Percentiles rank a stretch among this genome's conserved stretches.
phyloP scores from a whole-genome alignment of 2,113 vertebrate species.

The Ranitomeya variabilis region DNA sequence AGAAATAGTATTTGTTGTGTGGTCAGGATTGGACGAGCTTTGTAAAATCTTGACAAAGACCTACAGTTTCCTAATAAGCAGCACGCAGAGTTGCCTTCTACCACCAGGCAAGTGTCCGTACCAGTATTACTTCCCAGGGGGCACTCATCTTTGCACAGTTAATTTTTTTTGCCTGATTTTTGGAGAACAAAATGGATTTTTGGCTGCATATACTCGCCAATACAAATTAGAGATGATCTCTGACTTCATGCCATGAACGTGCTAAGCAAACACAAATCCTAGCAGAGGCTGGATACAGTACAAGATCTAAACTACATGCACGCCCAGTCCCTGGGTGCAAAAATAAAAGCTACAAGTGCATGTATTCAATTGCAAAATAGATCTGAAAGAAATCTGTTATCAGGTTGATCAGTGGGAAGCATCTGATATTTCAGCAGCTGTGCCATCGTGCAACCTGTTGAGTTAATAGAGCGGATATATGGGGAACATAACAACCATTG shows the following conservation, averaged over 20 bases:
- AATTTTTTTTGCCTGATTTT: conserved; percentile 6
- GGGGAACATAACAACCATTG: background rate
- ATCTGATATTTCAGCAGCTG: background rate
- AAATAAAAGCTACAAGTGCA: background rate
- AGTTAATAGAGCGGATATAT: conserved; percentile 21
- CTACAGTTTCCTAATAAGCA: background rate
- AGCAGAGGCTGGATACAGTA: background rate
- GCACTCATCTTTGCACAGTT: background rate
- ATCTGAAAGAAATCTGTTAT: background rate
- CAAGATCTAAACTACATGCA: background rate
- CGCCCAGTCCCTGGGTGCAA: background rate
- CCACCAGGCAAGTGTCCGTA: background rate
- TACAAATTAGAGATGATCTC: background rate
- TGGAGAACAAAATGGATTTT: background rate
- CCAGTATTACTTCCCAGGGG: conserved; percentile 1
- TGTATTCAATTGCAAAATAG: background rate
- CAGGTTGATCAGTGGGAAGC: background rate
- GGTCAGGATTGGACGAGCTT: background rate
- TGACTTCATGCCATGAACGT: background rate
- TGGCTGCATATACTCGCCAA: background rate
- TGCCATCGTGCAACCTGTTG: background rate
- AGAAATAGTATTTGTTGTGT: conserved; percentile 17
- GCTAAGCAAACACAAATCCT: background rate
- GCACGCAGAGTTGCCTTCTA: background rate
- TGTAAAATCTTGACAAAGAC: background rate